phyloP scores from a whole-genome alignment of 2,888 invertebrate genomes.

The Slavum lentiscoides region DNA sequence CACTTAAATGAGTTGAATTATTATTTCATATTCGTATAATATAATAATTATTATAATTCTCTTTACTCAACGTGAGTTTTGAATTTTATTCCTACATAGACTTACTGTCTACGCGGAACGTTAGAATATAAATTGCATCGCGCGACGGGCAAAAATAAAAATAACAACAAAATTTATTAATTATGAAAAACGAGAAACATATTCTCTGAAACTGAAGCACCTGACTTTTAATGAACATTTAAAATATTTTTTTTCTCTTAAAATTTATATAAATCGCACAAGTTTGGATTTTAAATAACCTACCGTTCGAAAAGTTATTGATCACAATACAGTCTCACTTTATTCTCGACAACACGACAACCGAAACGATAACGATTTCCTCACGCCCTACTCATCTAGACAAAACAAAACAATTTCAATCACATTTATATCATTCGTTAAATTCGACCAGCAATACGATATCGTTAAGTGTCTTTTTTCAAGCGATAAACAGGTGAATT shows the following conservation, averaged over 20 bases:
- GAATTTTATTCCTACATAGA: too few species aligned
- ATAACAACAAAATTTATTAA: background rate
- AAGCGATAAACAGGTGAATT: too few species aligned
- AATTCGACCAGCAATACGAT: too few species aligned
- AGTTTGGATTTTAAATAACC: background rate
- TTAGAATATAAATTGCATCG: background rate
- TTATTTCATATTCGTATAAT: too few species aligned
- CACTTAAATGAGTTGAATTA: too few species aligned
- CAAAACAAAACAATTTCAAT: too few species aligned
- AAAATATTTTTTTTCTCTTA: background rate
- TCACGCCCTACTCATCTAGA: too few species aligned
- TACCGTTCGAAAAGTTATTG: background rate
- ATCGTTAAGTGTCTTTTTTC: too few species aligned
- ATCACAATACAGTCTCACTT: background rate
- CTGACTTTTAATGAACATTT: background rate
- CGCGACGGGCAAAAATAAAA: too few species aligned
- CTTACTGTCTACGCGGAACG: background rate
- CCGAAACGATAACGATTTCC: background rate
- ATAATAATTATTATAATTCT: too few species aligned
- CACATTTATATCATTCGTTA: too few species aligned
- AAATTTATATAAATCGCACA: background rate
- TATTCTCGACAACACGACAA: background rate
- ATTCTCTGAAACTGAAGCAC: background rate
- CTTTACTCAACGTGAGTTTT: too few species aligned
- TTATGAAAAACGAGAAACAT: background rate